These are phyloP conservation scores for Sericinus montela DNA, from an alignment of 2,888 invertebrate genomes.

Conservation along the genomic window DNA sequence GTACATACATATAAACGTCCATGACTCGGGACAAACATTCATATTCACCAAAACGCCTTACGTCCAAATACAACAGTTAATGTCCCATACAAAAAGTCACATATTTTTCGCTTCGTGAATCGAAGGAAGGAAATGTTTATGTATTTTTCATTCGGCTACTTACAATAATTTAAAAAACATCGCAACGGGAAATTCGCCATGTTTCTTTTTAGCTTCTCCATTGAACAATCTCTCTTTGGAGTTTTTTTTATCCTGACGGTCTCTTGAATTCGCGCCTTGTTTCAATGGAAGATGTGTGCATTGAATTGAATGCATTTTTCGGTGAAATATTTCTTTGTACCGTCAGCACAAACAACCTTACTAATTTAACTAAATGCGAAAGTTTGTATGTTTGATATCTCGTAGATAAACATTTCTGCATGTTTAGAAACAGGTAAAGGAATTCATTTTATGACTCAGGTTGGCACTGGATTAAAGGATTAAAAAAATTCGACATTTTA, in stretches of 20 bases:
- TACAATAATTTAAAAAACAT: constrained; percentile 16
- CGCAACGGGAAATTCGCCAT: constrained; percentile 29
- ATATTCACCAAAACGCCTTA: not conserved
- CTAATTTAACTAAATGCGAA: too few species aligned
- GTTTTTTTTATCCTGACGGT: constrained; percentile 12
- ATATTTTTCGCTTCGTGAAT: constrained; percentile 3
- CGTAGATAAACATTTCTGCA: too few species aligned
- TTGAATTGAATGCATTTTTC: constrained; percentile 18
- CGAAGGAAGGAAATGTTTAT: constrained; percentile 15
- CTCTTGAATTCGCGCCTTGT: constrained; percentile 18
- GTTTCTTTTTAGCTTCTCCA: constrained; percentile 32
- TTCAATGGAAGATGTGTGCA: constrained; percentile 17
- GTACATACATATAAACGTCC: too few species aligned
- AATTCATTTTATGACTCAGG: too few species aligned
- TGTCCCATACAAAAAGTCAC: constrained; percentile 3
- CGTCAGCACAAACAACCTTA: not conserved
- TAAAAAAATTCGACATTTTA: too few species aligned
- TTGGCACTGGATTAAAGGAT: too few species aligned
- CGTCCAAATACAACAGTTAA: not conserved
- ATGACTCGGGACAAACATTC: too few species aligned
- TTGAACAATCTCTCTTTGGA: constrained; percentile 29
- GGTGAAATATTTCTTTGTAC: constrained; percentile 7
- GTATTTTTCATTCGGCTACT: constrained; percentile 16
- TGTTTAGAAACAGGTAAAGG: too few species aligned
- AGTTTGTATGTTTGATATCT: too few species aligned